A percentile compares a stretch with the other conserved stretches of the same genome.
Conservation (phyloP, 2,113 vertebrate species). For the Polypterus bichir region DNA sequence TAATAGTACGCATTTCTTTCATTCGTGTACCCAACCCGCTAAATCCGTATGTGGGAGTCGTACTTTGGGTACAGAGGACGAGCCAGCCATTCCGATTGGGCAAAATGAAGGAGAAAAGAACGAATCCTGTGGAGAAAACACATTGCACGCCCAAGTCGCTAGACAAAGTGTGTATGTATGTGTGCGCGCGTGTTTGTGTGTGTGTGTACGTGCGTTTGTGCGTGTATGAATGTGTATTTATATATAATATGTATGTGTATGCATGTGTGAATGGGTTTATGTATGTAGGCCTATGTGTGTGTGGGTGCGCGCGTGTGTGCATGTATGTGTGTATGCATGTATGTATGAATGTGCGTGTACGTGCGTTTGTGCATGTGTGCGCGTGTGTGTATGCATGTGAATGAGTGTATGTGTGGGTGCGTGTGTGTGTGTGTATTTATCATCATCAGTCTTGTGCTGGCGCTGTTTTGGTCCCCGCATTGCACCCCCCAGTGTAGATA, state of each 20-base stretch:
- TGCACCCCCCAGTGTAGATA: too few species aligned
- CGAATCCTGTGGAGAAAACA: too few species aligned
- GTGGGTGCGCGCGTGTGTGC: slow-evolving; percentile 17
- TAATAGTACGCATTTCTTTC: too few species aligned
- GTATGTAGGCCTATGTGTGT: slow-evolving; percentile 7
- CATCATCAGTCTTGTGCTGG: too few species aligned
- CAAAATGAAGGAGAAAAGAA: too few species aligned
- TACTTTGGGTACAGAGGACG: too few species aligned
- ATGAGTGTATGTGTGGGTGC: background rate
- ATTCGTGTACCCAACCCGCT: too few species aligned
- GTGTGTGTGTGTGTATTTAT: background rate
- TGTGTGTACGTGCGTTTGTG: slow-evolving; percentile 11
- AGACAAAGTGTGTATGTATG: background rate
- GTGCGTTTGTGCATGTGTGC: slow-evolving; percentile 5
- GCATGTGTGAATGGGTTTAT: slow-evolving; percentile 5
- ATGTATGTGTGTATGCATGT: slow-evolving; percentile 26
- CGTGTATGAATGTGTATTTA: background rate
- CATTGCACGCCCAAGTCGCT: slow-evolving; percentile 7
- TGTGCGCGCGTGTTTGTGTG: slow-evolving; percentile 5
- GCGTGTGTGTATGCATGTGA: slow-evolving; percentile 12
- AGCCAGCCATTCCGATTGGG: too few species aligned
- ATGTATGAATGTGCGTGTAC: slow-evolving; percentile 2
- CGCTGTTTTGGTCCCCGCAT: too few species aligned
- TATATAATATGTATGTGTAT: slow-evolving; percentile 10
- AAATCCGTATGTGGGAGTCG: too few species aligned